Evolutionary conservation across 2,113 vertebrate genomes (phyloP).

Genomic region (Struthidea cinerea): DNA sequence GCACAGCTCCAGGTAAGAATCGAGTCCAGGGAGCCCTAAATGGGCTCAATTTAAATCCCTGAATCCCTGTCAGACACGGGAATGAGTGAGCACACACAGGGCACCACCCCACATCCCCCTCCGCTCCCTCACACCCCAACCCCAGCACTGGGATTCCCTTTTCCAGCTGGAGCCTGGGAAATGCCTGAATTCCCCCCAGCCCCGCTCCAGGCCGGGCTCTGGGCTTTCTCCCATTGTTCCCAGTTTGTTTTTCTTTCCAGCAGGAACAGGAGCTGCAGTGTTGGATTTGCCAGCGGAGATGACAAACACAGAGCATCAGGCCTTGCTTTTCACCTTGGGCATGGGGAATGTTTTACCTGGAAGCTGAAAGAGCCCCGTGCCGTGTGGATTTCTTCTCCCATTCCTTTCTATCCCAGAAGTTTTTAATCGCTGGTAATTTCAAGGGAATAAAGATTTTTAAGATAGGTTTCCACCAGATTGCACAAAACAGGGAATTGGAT

Average conservation of each 20-base stretch:
- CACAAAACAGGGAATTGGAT: background rate
- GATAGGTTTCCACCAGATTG: background rate
- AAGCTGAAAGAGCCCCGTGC: background rate
- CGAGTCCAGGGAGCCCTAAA: background rate
- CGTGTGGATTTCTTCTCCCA: fast-evolving
- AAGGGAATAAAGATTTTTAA: background rate
- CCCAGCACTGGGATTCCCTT: background rate
- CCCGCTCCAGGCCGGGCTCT: background rate
- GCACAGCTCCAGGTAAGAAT: background rate
- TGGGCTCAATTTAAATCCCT: background rate
- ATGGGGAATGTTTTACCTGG: background rate
- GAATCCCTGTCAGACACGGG: fast-evolving
- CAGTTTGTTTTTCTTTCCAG: slow-evolving; percentile 52
- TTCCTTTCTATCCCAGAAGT: background rate
- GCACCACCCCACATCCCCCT: background rate
- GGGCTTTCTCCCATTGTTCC: slow-evolving; percentile 17
- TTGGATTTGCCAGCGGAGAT: background rate
- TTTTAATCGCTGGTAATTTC: background rate
- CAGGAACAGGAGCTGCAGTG: background rate
- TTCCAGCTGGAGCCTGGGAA: background rate
- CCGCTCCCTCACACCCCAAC: no score
- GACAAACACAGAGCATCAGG: slow-evolving; percentile 2
- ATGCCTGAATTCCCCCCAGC: background rate
- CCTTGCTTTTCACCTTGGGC: background rate
- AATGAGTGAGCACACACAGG: background rate